phyloP scores from a whole-genome alignment of 2,888 invertebrate species.

The Zhengitettix transpicula region DNA sequence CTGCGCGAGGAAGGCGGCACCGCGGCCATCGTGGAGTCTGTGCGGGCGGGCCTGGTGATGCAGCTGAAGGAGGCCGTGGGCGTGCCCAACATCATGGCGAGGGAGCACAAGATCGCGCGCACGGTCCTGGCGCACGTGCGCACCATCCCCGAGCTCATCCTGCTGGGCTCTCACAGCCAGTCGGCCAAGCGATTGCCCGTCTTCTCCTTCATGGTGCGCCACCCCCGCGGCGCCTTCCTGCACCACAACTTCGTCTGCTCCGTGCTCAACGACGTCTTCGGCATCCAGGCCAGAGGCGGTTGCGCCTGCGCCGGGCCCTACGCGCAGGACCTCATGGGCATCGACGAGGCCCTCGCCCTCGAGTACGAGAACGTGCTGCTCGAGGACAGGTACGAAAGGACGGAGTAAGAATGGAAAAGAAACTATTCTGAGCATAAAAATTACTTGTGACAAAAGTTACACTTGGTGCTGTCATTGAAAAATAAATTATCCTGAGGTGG shows the following conservation, averaged over 20 bases:
- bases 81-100: conserved; percentile 47
- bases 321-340: conserved; percentile 69
- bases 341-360: conserved; percentile 55
- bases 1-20: conserved; percentile 58
- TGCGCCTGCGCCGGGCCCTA: conserved; percentile 71
- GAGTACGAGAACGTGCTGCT: conserved; percentile 55
- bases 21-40: conserved; percentile 61
- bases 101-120: conserved; percentile 58
- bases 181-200: conserved; percentile 57
- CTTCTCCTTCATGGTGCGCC: conserved; percentile 72
- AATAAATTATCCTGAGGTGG: no score
- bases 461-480: no score
- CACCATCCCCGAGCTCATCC: conserved; percentile 60
- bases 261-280: conserved; percentile 78
- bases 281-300: conserved; percentile 70
- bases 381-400: conserved; percentile 34
- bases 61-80: conserved; percentile 72
- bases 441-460: no score
- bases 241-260: conserved; percentile 81
- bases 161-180: conserved; percentile 54
- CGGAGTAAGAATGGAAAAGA: no score
- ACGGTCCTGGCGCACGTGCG: conserved; percentile 64
- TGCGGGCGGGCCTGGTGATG: conserved; percentile 70
- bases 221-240: conserved; percentile 63
- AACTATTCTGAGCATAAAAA: no score